Evolutionary conservation across 2,888 invertebrate genomes (phyloP).

Genomic region (Nesidiocoris tenuis): DNA sequence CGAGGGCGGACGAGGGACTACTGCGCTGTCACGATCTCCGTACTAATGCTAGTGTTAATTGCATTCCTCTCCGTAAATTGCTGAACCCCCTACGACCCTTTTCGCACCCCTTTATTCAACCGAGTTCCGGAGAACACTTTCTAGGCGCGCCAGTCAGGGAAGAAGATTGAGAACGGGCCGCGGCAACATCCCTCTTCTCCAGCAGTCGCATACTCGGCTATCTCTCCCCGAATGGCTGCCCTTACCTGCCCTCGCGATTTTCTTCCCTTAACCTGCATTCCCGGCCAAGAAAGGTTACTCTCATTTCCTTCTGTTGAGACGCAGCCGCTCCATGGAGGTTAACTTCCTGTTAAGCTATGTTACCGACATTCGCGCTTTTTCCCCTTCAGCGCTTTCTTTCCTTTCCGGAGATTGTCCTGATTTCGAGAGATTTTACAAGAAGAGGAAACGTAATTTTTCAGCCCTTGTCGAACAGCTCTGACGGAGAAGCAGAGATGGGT

Average conservation of each 20-base stretch:
- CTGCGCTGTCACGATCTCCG: constrained; percentile 29
- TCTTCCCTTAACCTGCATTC: neutral
- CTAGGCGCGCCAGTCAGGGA: constrained; percentile 18
- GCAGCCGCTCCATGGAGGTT: neutral
- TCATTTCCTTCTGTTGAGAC: neutral
- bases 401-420: no score
- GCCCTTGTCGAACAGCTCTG: no score
- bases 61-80: constrained; percentile 40
- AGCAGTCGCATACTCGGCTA: neutral
- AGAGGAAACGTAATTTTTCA: no score
- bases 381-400: no score
- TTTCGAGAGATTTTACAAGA: no score
- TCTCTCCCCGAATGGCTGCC: neutral
- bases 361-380: no score
- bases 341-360: neutral
- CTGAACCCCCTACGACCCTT: constrained; percentile 5
- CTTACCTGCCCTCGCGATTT: neutral
- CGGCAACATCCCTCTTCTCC: neutral
- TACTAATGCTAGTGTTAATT: constrained; percentile 40
- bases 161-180: constrained; percentile 28
- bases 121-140: neutral
- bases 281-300: neutral
- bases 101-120: neutral
- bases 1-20: neutral
- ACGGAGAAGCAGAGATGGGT: no score